A percentile compares a stretch with the other conserved stretches of the same genome.
phyloP scores from a whole-genome alignment of 2,888 invertebrate species.

The Deroplatys truncata region DNA sequence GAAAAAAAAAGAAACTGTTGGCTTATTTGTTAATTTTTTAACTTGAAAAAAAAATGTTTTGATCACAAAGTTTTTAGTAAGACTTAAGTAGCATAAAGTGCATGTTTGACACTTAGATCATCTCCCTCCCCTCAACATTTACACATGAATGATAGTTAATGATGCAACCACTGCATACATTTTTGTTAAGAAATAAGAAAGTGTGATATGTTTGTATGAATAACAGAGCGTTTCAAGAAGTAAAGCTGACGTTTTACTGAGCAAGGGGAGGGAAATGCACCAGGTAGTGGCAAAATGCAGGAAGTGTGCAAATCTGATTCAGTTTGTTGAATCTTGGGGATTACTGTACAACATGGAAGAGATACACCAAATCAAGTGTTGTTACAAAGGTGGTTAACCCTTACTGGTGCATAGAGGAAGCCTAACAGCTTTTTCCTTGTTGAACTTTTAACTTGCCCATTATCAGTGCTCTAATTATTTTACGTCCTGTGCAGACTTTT shows the following conservation, averaged over 20 bases:
- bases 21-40: slow-evolving; percentile 17
- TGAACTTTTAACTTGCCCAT: neutral
- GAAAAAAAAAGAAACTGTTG: slow-evolving; percentile 8
- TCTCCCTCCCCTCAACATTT: slow-evolving; percentile 9
- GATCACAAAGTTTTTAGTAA: slow-evolving; percentile 16
- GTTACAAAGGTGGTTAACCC: neutral
- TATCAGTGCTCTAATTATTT: neutral
- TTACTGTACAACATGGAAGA: neutral
- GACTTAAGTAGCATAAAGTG: slow-evolving; percentile 6
- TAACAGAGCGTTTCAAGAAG: neutral
- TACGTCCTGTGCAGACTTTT: neutral
- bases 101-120: slow-evolving; percentile 12
- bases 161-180: neutral
- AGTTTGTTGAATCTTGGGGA: neutral
- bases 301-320: neutral
- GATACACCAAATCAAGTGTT: neutral
- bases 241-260: neutral
- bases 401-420: neutral
- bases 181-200: neutral
- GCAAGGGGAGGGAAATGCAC: slow-evolving; percentile 13
- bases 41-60: slow-evolving; percentile 15
- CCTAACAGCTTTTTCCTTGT: neutral
- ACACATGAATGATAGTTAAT: neutral
- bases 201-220: neutral
- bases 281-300: neutral